A percentile compares a stretch with the other conserved stretches of the same genome.
These are phyloP conservation scores for Siderastrea siderea DNA, from an alignment of 92 coral and sea anemone genomes.

Conservation along the genomic window DNA sequence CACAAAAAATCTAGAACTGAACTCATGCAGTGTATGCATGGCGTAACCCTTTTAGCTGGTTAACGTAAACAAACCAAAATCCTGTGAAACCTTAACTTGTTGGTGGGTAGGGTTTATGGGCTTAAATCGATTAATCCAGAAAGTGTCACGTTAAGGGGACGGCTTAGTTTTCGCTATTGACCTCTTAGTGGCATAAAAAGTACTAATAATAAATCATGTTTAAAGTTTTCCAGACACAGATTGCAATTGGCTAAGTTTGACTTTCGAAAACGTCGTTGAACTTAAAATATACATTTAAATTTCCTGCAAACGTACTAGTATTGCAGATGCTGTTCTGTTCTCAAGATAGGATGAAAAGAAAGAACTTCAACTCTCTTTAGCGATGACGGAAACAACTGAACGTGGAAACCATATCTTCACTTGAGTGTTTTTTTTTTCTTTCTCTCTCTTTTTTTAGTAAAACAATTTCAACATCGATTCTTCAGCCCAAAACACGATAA, in stretches of 20 bases:
- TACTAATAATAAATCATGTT: background rate
- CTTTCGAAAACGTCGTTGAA: too few relatives aligned
- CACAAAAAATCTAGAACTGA: background rate
- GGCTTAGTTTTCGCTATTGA: background rate
- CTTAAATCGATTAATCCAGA: background rate
- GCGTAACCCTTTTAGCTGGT: background rate
- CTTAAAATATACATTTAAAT: too few relatives aligned
- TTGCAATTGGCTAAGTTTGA: too few relatives aligned
- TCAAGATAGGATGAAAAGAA: background rate
- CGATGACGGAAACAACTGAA: background rate
- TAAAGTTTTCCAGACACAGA: background rate
- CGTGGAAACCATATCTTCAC: background rate
- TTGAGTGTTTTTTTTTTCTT: too few relatives aligned
- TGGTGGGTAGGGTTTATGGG: background rate
- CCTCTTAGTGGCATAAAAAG: background rate
- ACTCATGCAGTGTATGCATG: background rate
- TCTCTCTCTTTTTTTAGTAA: too few relatives aligned
- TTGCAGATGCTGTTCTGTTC: too few relatives aligned
- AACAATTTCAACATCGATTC: too few relatives aligned
- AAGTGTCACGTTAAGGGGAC: background rate
- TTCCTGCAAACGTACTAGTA: too few relatives aligned
- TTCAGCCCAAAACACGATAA: too few relatives aligned
- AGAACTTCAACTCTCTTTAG: background rate
- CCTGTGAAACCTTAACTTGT: conserved; percentile 6
- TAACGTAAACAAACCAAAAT: background rate